Conservation (phyloP, 2,797 vertebrate species). For the Lutjanus argentimaculatus region DNA sequence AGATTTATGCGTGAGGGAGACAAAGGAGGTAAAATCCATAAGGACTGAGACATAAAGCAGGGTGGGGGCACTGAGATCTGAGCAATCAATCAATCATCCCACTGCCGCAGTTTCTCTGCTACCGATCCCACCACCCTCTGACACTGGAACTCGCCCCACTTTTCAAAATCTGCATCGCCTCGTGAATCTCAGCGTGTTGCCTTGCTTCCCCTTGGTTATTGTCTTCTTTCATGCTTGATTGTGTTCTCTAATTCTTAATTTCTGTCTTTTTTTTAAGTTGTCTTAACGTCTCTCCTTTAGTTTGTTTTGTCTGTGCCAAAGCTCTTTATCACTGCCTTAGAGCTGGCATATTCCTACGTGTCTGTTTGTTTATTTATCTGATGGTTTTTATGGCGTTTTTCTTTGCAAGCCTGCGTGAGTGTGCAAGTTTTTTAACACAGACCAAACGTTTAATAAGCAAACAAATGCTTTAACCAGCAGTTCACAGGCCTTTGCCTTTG, state of each 20-base stretch:
- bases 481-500: constrained; percentile 25
- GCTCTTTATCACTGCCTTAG: constrained; percentile 2
- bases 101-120: constrained; percentile 20
- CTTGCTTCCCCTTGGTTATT: neutral
- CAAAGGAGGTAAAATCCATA: constrained; percentile 33
- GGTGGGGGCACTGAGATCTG: constrained; percentile 20
- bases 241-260: neutral
- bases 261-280: neutral
- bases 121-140: neutral
- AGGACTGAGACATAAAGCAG: constrained; percentile 36
- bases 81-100: constrained; percentile 50
- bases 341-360: neutral
- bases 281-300: neutral
- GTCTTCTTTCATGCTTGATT: neutral
- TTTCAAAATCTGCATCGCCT: constrained; percentile 20
- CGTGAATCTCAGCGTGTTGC: neutral
- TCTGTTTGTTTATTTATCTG: constrained; percentile 5
- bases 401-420: neutral
- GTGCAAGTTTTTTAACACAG: constrained; percentile 21
- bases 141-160: constrained; percentile 4
- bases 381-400: neutral
- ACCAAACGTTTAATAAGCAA: constrained; percentile 43
- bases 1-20: constrained; percentile 47
- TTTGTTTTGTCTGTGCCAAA: neutral
- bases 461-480: constrained; percentile 11